Evolutionary conservation across 37 sponge, comb jelly and placozoan genomes (phyloP).

Genomic region (Hormiphora californensis): DNA sequence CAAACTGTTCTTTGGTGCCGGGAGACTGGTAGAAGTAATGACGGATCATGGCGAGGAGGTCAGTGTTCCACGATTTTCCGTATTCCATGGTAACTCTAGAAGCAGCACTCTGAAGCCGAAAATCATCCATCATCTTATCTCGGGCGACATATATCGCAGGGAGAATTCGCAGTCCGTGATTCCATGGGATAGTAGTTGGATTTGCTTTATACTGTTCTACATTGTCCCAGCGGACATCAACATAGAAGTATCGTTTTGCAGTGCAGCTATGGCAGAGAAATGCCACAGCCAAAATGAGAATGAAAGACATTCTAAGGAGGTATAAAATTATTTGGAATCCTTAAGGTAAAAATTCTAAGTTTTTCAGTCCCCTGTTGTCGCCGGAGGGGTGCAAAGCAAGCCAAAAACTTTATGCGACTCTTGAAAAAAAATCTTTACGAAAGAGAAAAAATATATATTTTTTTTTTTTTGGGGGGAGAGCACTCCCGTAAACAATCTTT

Average conservation of each 20-base stretch:
- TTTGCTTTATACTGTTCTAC: background rate
- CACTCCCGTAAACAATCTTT: no score
- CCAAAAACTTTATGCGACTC: no score
- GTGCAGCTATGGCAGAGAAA: background rate
- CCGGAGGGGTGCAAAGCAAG: no score
- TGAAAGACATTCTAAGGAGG: background rate
- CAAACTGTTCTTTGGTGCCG: no score
- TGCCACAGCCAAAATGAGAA: background rate
- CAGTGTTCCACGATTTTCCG: no score
- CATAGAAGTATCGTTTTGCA: background rate
- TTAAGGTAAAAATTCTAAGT: no score
- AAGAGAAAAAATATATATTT: no score
- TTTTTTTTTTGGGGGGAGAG: no score
- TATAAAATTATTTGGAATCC: no score
- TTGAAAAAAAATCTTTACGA: no score
- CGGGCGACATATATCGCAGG: background rate
- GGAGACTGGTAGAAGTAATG: no score
- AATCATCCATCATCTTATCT: conserved; percentile 1
- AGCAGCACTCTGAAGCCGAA: background rate
- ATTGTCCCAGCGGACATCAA: background rate
- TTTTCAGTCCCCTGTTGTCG: no score
- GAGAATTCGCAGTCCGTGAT: background rate
- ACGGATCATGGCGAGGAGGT: background rate
- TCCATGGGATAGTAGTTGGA: background rate
- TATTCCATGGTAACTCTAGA: background rate